Conservation (phyloP, 2,113 vertebrate genomes). For the Peromyscus polionotus region DNA sequence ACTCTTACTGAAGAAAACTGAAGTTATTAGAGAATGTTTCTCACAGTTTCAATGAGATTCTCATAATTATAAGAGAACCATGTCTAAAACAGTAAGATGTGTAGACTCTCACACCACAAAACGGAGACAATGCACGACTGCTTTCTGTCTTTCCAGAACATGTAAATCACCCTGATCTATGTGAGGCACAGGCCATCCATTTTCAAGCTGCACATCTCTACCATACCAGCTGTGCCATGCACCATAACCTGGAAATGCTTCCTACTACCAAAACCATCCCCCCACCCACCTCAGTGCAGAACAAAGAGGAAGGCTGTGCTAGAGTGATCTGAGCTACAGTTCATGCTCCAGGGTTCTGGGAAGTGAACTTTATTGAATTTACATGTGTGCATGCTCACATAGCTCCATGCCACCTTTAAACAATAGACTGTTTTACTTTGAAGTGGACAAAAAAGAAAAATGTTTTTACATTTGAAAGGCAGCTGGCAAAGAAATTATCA, state of each 20-base stretch:
- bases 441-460: constrained; percentile 84
- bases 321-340: constrained; percentile 87
- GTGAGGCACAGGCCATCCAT: constrained; percentile 93
- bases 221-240: constrained; percentile 84
- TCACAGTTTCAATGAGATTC: neutral
- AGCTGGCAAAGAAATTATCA: constrained; percentile 85
- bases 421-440: constrained; percentile 80
- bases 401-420: constrained; percentile 82
- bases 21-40: neutral
- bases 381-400: constrained; percentile 50
- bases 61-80: constrained; percentile 15
- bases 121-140: constrained; percentile 87
- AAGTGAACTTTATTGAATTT: constrained; percentile 85
- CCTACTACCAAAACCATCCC: constrained; percentile 95
- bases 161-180: constrained; percentile 90
- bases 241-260: constrained; percentile 96
- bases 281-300: constrained; percentile 85
- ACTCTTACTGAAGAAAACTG: constrained; percentile 57
- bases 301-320: constrained; percentile 93
- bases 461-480: constrained; percentile 83
- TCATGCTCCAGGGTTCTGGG: constrained; percentile 75
- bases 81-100: constrained; percentile 56
- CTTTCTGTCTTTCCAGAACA: constrained; percentile 92
- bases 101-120: constrained; percentile 64
- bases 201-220: constrained; percentile 89